Evolutionary conservation across 2,888 invertebrate genomes (phyloP).

Genomic region (Mythimna impura): DNA sequence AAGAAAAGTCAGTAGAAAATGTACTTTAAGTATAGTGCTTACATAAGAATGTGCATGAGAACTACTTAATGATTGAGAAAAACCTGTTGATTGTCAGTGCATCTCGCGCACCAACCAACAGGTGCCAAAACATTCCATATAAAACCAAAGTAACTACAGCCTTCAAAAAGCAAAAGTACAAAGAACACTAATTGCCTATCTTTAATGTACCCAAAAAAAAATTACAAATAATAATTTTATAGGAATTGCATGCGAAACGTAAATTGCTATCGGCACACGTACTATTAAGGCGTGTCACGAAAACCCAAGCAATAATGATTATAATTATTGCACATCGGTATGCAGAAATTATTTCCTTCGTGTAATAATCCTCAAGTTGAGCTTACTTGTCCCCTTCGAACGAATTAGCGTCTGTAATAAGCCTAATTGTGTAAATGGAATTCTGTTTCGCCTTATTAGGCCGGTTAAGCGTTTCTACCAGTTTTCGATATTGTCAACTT

Average conservation of each 20-base stretch:
- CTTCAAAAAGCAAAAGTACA: conserved; percentile 29
- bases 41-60: not conserved
- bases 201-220: conserved; percentile 53
- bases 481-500: conserved; percentile 71
- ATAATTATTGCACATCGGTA: conserved; percentile 79
- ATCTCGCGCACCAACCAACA: not conserved
- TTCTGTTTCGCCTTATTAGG: conserved; percentile 75
- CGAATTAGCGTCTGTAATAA: conserved; percentile 82
- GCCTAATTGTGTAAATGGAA: conserved; percentile 84
- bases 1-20: not conserved
- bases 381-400: conserved; percentile 84
- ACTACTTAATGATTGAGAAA: not conserved
- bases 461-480: conserved; percentile 64
- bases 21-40: not conserved
- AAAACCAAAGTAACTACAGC: conserved; percentile 7
- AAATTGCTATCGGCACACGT: conserved; percentile 69
- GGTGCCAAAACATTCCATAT: conserved; percentile 2
- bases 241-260: conserved; percentile 73
- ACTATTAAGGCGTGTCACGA: conserved; percentile 69
- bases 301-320: conserved; percentile 76
- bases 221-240: conserved; percentile 70
- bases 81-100: not conserved
- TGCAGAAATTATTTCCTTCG: conserved; percentile 81
- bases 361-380: conserved; percentile 71
- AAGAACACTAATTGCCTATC: conserved; percentile 49